A percentile compares a stretch with the other conserved stretches of the same genome.
Conservation (phyloP, 1,140 invertebrate species). For the Pseudobourletiella spinata region DNA sequence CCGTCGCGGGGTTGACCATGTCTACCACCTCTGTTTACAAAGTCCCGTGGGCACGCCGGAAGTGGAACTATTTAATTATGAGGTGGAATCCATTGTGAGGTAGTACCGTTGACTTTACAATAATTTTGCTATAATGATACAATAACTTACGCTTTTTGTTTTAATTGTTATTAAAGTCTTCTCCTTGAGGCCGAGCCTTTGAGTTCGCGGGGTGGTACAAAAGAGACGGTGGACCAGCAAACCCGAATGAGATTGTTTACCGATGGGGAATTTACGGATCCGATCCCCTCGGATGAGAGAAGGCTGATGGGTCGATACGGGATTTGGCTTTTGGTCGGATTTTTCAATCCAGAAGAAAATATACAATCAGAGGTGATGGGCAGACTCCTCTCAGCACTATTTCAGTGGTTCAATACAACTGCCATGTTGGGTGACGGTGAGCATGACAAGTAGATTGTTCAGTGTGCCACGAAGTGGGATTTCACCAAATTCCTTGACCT, state of each 20-base stretch:
- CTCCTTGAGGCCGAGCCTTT: conserved; percentile 69
- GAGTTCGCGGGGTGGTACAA: conserved; percentile 43
- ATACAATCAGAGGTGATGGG: conserved; percentile 82
- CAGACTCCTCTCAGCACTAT: conserved; percentile 85
- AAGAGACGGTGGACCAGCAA: conserved; percentile 39
- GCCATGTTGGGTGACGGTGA: conserved; percentile 89
- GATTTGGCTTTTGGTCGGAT: conserved; percentile 89
- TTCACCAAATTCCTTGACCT: conserved; percentile 3
- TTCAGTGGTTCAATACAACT: conserved; percentile 98
- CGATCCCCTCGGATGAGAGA: conserved; percentile 54
- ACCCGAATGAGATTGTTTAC: conserved; percentile 41
- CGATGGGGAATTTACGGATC: conserved; percentile 41
- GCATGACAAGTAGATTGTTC: background rate
- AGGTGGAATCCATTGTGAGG: conserved; percentile 95
- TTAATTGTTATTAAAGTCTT: conserved; percentile 48
- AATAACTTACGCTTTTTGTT: no score
- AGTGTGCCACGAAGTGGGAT: no score
- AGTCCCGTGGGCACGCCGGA: conserved; percentile 81
- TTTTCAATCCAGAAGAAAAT: conserved; percentile 72
- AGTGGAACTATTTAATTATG: conserved; percentile 79
- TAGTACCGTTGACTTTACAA: conserved; percentile 38
- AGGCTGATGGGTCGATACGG: conserved; percentile 89
- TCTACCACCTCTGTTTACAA: conserved; percentile 75
- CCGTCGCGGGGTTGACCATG: conserved; percentile 72
- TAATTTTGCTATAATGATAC: background rate